Percentiles rank a stretch among this genome's conserved stretches.
These are phyloP conservation scores for Montipora efflorescens DNA, from an alignment of 64 coral and sea anemone genomes.

Conservation along the genomic window DNA sequence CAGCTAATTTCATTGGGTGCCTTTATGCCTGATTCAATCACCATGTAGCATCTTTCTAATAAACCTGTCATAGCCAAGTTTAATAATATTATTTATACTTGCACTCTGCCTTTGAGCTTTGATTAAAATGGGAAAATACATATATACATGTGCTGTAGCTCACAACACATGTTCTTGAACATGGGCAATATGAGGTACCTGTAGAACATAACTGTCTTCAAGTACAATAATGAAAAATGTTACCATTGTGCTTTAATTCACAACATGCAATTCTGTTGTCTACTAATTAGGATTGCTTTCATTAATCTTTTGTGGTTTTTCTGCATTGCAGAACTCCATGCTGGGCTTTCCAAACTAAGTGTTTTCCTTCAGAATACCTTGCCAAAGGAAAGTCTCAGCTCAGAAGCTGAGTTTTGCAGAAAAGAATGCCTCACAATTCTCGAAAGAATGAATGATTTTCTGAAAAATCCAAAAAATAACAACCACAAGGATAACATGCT, in stretches of 20 bases:
- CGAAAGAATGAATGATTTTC: constrained; percentile 59
- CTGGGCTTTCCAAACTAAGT: constrained; percentile 66
- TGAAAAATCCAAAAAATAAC: constrained; percentile 49
- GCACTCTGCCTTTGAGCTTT: too few species aligned
- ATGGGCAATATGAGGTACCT: too few species aligned
- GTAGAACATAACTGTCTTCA: too few species aligned
- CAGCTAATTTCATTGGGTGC: too few species aligned
- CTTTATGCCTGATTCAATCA: too few species aligned
- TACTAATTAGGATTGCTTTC: neutral
- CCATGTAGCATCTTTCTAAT: too few species aligned
- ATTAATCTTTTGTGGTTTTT: neutral
- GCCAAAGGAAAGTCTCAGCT: constrained; percentile 71
- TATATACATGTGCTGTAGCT: too few species aligned
- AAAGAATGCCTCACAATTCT: constrained; percentile 73
- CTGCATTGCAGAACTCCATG: constrained; percentile 64
- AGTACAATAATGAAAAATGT: too few species aligned
- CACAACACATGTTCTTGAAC: too few species aligned
- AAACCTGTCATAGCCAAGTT: too few species aligned
- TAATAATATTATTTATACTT: too few species aligned
- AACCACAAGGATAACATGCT: constrained; percentile 44
- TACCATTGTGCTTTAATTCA: neutral
- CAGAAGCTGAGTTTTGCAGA: constrained; percentile 68
- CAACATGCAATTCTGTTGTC: neutral
- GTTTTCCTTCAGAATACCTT: constrained; percentile 82
- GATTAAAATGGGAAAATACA: too few species aligned